Base-by-base conservation (phyloP, 2,888 invertebrate genomes). In the Leucophora obtusa region DNA sequence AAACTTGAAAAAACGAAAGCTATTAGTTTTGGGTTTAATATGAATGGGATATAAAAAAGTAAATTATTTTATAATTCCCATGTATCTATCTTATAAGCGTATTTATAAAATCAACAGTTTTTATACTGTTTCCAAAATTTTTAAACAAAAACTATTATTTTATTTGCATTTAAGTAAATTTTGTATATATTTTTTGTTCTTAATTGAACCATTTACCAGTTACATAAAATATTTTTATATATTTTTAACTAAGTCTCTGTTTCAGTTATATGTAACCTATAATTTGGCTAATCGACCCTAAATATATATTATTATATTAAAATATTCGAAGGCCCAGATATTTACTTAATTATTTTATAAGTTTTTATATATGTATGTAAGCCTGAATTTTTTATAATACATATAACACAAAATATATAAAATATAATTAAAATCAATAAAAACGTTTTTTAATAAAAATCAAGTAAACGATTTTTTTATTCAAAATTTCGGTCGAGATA, bases 341-440 rank as follows among this genome's bases (percentile, higher is more conserved):
- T 66, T 81, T 81, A 81, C 81, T 81, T 81, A 81, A 81, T 69
- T 73, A 73, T 60, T 72, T 59, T 69, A 21, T 73, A 81, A 73
- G 65, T 66, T 73, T 69, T 72, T 35, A 66, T 60, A 62, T 56
- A n/a, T n/a, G n/a, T n/a, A n/a, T n/a, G n/a, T 56, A 38, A 38
- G 38, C 11, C 8, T 11, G 10, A 11, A 2, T 38, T 38, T 38
- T 38, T 38, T 11, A 38, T 38, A 38, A 3, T 11, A 38, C 28
- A 9, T 38, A 38, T 38, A 38, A 35, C 8, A 35, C 10, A 4
- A 38, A 38, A 11, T 4, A 78, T 81, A 51, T 73, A 73, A 70
- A 62, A 75, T 14, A 75, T n/a, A 75, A 69, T 8, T 60, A 21
- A 50, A 60, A 47, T 43, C n/a, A 56, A 33, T 53, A 21, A 24